A percentile compares a stretch with the other conserved stretches of the same genome.
These are phyloP conservation scores for Tachysurus fulvidraco DNA, from an alignment of 2,113 vertebrate species.

Conservation along the genomic window DNA sequence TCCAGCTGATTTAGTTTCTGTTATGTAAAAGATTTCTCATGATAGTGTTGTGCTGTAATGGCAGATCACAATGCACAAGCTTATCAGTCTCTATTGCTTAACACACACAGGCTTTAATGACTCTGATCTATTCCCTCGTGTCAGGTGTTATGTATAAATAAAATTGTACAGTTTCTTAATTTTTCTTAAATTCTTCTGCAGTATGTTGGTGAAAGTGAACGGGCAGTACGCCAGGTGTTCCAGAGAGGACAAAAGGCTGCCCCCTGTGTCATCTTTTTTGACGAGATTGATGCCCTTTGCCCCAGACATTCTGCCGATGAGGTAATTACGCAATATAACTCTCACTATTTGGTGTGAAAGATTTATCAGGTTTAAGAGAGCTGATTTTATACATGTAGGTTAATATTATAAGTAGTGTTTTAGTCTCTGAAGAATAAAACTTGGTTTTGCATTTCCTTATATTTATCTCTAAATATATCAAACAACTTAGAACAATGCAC, in stretches of 20 bases:
- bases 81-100: background rate
- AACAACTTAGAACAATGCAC: too few relatives aligned
- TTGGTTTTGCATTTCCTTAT: background rate
- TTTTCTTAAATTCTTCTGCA: slow-evolving; percentile 51
- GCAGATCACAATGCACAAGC: background rate
- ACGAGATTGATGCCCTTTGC: slow-evolving; percentile 94
- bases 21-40: background rate
- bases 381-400: background rate
- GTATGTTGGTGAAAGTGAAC: slow-evolving; percentile 97
- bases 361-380: background rate
- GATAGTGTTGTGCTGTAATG: background rate
- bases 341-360: background rate
- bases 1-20: background rate
- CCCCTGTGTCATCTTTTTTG: slow-evolving; percentile 98
- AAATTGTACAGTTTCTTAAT: background rate
- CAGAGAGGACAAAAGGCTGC: slow-evolving; percentile 90
- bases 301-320: slow-evolving; percentile 91
- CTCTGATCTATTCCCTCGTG: background rate
- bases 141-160: background rate
- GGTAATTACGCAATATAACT: slow-evolving; percentile 68
- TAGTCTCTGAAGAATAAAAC: too few relatives aligned
- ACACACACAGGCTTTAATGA: too few relatives aligned
- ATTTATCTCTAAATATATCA: too few relatives aligned
- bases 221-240: slow-evolving; percentile 92
- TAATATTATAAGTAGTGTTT: background rate